A percentile compares a stretch with the other conserved stretches of the same genome.
phyloP scores from a whole-genome alignment of 1,140 invertebrate species.

The Octopus sinensis region DNA sequence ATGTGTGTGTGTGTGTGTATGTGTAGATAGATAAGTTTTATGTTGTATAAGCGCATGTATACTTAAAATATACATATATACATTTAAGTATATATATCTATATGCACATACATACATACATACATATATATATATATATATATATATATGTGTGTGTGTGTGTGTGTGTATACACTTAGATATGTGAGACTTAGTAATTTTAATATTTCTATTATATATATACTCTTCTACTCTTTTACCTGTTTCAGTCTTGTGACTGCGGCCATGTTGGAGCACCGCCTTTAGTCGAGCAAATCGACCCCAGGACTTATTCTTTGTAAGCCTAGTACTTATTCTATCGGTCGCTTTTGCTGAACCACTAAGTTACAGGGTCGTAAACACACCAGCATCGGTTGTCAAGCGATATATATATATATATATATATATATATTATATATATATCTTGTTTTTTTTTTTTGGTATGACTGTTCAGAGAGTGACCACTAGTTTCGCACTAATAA shows the following conservation, averaged over 20 bases:
- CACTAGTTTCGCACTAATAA: too few species aligned
- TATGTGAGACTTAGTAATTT: neutral
- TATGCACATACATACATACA: neutral
- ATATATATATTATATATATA: too few species aligned
- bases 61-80: neutral
- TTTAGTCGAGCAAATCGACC: neutral
- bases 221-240: neutral
- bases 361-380: too few species aligned
- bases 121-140: neutral
- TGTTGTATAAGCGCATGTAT: neutral
- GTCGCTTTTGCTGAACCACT: too few species aligned
- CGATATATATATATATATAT: too few species aligned
- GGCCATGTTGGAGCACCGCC: neutral
- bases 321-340: neutral
- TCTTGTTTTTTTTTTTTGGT: too few species aligned
- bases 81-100: neutral
- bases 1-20: neutral
- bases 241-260: neutral
- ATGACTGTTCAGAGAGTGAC: too few species aligned
- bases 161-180: neutral
- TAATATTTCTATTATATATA: neutral
- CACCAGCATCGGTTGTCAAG: too few species aligned
- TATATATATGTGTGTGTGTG: constrained; percentile 3
- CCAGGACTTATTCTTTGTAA: neutral
- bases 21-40: neutral